Conservation (phyloP, 2,888 invertebrate species). For the Liodrosophila aerea region DNA sequence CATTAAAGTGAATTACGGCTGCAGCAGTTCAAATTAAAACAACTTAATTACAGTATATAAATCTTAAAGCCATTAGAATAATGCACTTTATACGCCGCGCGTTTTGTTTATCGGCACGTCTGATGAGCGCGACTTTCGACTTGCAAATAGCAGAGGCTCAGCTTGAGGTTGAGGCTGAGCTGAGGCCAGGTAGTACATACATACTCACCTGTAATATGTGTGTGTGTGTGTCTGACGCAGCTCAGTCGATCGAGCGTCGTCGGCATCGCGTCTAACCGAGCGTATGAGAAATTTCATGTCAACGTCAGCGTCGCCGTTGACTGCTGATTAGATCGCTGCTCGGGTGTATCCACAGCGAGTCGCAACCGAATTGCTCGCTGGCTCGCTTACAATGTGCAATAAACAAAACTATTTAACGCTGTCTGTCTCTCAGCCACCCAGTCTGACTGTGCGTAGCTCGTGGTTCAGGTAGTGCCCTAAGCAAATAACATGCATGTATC, state of each 20-base stretch:
- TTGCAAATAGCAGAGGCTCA: conserved; percentile 61
- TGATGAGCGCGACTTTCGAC: conserved; percentile 54
- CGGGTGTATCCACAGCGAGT: conserved; percentile 29
- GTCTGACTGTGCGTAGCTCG: conserved; percentile 38
- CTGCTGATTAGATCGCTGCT: conserved; percentile 70
- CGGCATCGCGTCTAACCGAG: conserved; percentile 64
- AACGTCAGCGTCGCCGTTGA: conserved; percentile 45
- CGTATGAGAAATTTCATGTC: conserved; percentile 71
- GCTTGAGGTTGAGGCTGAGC: conserved; percentile 23
- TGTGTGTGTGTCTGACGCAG: conserved; percentile 43
- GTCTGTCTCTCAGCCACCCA: background rate
- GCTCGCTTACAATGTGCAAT: conserved; percentile 61
- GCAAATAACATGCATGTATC: conserved; percentile 7
- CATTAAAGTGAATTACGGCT: conserved; percentile 28
- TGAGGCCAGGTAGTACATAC: conserved; percentile 36
- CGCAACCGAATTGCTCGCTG: conserved; percentile 51
- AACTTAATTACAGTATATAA: conserved; percentile 13
- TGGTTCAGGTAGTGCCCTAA: conserved; percentile 23
- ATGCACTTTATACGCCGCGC: conserved; percentile 46
- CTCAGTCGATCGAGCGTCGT: conserved; percentile 57
- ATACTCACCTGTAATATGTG: conserved; percentile 29
- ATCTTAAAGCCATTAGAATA: conserved; percentile 37
- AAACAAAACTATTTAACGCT: conserved; percentile 69
- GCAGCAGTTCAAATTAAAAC: background rate
- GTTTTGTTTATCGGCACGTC: conserved; percentile 47